These are phyloP conservation scores for Pelmatolapia mariae DNA, from an alignment of 2,113 vertebrate genomes.

Conservation along the genomic window DNA sequence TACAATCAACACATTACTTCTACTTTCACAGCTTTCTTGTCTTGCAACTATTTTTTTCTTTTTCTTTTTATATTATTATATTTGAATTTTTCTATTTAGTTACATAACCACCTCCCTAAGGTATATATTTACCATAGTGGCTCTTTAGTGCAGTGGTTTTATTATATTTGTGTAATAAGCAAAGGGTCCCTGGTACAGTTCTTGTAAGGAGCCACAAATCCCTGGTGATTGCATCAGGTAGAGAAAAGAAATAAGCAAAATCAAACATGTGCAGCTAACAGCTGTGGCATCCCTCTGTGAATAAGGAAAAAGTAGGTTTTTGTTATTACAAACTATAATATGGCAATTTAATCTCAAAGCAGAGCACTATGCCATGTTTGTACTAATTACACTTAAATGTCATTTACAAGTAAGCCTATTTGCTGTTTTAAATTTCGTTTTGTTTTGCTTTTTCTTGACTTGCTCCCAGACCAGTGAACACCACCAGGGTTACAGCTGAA, in stretches of 20 bases:
- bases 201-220: not conserved
- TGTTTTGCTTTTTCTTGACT: not conserved
- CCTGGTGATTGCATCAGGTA: not conserved
- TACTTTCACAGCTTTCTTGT: not conserved
- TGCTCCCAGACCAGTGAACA: not conserved
- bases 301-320: not conserved
- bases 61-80: not conserved
- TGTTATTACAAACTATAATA: not conserved
- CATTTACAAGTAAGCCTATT: not conserved
- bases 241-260: not conserved
- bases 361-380: not conserved
- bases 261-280: not conserved
- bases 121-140: not conserved
- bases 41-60: not conserved
- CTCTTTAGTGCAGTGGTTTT: not conserved
- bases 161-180: not conserved
- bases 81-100: not conserved
- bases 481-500: not conserved
- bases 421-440: not conserved
- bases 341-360: not conserved
- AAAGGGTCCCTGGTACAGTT: not conserved
- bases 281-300: not conserved
- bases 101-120: not conserved
- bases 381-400: not conserved
- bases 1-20: not conserved